Evolutionary conservation across 1,140 invertebrate species (phyloP), one percentile per base, ranked within the genome.

Genomic region (Epicauta chinensis): DNA sequence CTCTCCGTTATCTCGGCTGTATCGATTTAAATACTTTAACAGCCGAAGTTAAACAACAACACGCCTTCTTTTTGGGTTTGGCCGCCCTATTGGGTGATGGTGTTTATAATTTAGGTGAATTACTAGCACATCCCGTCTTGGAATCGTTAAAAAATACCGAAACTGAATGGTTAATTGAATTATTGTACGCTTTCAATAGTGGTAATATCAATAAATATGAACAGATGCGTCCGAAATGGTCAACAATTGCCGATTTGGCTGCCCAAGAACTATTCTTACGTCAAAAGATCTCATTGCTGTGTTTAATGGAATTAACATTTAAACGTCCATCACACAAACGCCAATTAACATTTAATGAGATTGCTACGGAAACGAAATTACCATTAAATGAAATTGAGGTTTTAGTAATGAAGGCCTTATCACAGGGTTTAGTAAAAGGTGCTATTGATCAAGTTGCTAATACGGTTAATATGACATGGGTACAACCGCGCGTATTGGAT

Each of bases 21-120:
- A 90, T 89, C 36, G 81, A 91, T 14, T 75, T 95, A 2, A 80
- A 82, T 23, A 83, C 81, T 11, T 65, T 82, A 14, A 73, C 73
- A 30, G 75, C 72, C 50, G 78, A 81, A 59, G 82, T 84, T 66
- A 87, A 89, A 73, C 80, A 80, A 53, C 85, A 86, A 59, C 86
- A 87, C 68, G 96, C 95, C 0, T 92, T 95, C 68, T 88, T 93
- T 60, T 77, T 99, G 11, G 90, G 93, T 0, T 73, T 99, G 3
- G 95, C 97, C 7, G 96, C 95, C 0, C 78, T 99, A 9, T 71
- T 98, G 1, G 96, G 95, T 7, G 90, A 98, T 64, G 91, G 89
- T 32, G 90, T 99, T 12, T 99, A 98, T 70, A 99, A 99, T 72
- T 86, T 99, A 64, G 96, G 95, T 0, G 97, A 99, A 75, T 73